Conservation (phyloP, 2,113 vertebrate species). For the Leucosticte australis region DNA sequence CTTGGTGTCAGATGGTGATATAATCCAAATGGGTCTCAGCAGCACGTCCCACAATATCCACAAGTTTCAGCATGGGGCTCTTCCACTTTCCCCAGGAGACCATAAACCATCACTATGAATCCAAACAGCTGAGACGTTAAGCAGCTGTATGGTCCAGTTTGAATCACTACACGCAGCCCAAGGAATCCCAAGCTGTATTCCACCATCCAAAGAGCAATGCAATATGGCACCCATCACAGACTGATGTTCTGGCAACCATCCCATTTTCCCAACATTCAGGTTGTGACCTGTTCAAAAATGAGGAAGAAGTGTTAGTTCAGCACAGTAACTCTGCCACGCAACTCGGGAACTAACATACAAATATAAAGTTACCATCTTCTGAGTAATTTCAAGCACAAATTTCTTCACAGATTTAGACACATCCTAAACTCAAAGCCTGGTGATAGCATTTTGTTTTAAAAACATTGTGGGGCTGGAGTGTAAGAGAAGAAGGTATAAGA, state of each 20-base stretch:
- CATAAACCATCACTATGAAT: neutral
- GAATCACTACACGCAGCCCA: neutral
- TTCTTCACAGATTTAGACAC: neutral
- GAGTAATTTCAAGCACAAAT: neutral
- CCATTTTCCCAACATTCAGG: neutral
- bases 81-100: neutral
- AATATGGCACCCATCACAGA: neutral
- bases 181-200: constrained; percentile 16
- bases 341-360: neutral
- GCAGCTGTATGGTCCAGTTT: neutral
- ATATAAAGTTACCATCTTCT: neutral
- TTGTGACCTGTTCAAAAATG: constrained; percentile 22
- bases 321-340: neutral
- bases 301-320: neutral
- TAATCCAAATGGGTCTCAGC: constrained; percentile 28
- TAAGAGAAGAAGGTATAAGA: neutral
- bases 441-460: neutral
- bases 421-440: neutral
- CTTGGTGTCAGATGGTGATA: neutral
- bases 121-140: neutral
- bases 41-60: neutral
- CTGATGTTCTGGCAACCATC: neutral
- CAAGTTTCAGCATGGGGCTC: neutral
- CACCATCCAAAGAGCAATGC: neutral
- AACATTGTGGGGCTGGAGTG: neutral